Evolutionary conservation across 2,888 invertebrate species (phyloP).

Genomic region (Metellina segmentata): DNA sequence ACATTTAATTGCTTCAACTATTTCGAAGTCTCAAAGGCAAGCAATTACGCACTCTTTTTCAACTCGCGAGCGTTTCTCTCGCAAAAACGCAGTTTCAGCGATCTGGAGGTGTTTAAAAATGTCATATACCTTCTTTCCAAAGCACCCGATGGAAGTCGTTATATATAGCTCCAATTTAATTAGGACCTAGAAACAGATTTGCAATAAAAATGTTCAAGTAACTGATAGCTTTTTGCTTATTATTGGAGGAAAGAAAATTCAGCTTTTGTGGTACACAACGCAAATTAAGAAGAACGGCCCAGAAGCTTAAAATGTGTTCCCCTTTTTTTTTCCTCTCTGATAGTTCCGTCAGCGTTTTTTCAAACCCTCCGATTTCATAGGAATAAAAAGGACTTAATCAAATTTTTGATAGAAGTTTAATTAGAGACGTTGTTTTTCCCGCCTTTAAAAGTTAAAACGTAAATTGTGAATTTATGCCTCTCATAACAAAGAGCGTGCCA

Average conservation of each 20-base stretch:
- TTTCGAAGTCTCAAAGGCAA: conserved; percentile 40
- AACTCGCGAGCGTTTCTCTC: not conserved
- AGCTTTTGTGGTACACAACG: not conserved
- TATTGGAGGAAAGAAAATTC: conserved; percentile 7
- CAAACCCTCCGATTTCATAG: not conserved
- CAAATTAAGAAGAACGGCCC: not conserved
- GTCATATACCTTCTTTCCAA: conserved; percentile 23
- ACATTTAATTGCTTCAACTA: conserved; percentile 61
- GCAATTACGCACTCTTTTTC: conserved; percentile 52
- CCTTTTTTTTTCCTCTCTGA: not conserved
- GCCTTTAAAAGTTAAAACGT: not conserved
- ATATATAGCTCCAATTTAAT: conserved; percentile 58
- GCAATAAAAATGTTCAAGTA: conserved; percentile 51
- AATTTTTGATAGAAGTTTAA: conserved; percentile 30
- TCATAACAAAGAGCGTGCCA: not conserved
- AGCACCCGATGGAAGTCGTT: conserved; percentile 1
- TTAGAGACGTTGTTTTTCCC: conserved; percentile 2
- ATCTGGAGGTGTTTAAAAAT: conserved; percentile 43
- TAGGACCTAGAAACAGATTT: conserved; percentile 17
- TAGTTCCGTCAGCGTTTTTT: conserved; percentile 30
- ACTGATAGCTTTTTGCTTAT: conserved; percentile 55
- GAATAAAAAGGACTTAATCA: conserved; percentile 4
- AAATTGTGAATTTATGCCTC: conserved; percentile 5
- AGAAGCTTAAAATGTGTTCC: conserved; percentile 32
- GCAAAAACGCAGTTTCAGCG: conserved; percentile 45